Conservation (phyloP, 2,113 vertebrate genomes). For the Procavia capensis region DNA sequence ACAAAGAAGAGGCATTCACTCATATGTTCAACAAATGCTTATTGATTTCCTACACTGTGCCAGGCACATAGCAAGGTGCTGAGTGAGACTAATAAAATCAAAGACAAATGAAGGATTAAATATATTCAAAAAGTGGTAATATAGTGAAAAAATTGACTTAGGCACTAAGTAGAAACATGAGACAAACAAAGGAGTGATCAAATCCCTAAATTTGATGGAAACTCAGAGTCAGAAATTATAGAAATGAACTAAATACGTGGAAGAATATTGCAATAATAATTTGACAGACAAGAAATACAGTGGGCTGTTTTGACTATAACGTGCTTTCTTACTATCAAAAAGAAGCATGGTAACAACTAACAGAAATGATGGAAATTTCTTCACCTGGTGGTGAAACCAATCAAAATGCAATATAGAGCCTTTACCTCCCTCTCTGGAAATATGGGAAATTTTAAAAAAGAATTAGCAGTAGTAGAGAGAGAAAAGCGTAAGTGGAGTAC, state of each 20-base stretch:
- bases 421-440: not conserved
- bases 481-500: not conserved
- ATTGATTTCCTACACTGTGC: not conserved
- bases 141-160: not conserved
- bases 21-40: slow-evolving; percentile 33
- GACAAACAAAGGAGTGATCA: not conserved
- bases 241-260: slow-evolving; percentile 29
- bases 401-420: not conserved
- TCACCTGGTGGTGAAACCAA: not conserved
- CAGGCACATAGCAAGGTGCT: not conserved
- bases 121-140: slow-evolving; percentile 2
- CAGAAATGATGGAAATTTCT: slow-evolving; percentile 7
- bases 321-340: not conserved
- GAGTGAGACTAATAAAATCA: slow-evolving; percentile 22
- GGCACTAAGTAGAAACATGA: not conserved
- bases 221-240: not conserved
- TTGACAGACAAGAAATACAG: not conserved
- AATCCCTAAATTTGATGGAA: not conserved
- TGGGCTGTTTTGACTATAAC: not conserved
- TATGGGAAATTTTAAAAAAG: not conserved
- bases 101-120: not conserved
- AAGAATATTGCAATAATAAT: slow-evolving; percentile 3
- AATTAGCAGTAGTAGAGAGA: not conserved
- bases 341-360: not conserved
- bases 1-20: not conserved